Evolutionary conservation across 2,113 vertebrate genomes (phyloP), one percentile per base, ranked within the genome.

Genomic region (Coregonus clupeaformis): DNA sequence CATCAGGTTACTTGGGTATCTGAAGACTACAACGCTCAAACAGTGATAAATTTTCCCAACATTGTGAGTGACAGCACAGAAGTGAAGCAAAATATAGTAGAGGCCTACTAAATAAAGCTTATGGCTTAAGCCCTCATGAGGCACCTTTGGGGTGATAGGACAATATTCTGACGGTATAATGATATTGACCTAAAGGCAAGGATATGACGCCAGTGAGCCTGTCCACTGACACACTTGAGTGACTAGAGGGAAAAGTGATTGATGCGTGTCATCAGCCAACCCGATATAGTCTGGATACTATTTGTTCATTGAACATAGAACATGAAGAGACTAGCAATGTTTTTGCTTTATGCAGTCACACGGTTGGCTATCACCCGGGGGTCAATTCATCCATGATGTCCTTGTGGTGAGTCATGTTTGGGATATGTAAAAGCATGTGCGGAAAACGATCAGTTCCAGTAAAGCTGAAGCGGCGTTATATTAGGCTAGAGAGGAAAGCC

Each of bases 381-480:
- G 1, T 45, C 42, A 45, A 60, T 60, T 24, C 16, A 32, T n/a
- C 25, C 14, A n/a, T 67, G n/a, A 47, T 87, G 89, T 88, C 81
- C 78, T 86, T 74, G 24, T 20, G 70, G 81, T 90, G 90, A 92
- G 62, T 93, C 91, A 92, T 32, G 82, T 90, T 83, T 76, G 80
- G 80, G 87, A 86, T 88, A 82, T 81, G 86, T 83, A 71, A 69
- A 69, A 87, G 77, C 76, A 86, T 75, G 86, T 86, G 85, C 64
- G 79, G 80, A 86, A 77, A 79, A 80, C 77, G 69, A 69, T 86
- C 77, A 89, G 71, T 94, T 93, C 88, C 91, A 91, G 91, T 93
- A 92, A 92, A 27, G 72, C 59, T 67, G 88, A 83, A 88, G 77
- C 73, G 62, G 80, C 68, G 83, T 84, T 83, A 82, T 82, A 77